Conservation (phyloP, 2,797 vertebrate species). For the Darevskia nairensis region DNA sequence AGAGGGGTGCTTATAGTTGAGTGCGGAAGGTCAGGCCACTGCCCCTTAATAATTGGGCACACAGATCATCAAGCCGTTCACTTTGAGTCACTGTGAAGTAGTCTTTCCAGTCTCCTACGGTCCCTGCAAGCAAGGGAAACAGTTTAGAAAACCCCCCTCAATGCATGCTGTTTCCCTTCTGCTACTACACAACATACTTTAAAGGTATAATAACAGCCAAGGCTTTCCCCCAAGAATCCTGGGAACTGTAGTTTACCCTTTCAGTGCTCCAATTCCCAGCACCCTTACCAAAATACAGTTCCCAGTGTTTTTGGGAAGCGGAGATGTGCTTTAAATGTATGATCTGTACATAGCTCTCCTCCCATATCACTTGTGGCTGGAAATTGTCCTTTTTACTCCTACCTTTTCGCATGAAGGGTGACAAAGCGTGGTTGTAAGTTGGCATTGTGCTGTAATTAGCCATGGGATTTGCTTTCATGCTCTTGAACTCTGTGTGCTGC, state of each 20-base stretch:
- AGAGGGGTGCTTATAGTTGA: slow-evolving; percentile 3
- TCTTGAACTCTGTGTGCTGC: slow-evolving; percentile 37
- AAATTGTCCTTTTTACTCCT: too few species aligned
- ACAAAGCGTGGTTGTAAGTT: not conserved
- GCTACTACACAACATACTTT: too few species aligned
- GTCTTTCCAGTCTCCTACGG: slow-evolving; percentile 51
- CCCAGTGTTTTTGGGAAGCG: too few species aligned
- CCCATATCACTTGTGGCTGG: too few species aligned
- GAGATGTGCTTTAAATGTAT: too few species aligned
- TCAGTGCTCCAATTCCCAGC: too few species aligned
- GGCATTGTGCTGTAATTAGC: slow-evolving; percentile 42
- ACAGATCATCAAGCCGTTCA: slow-evolving; percentile 42
- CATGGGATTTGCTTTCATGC: slow-evolving; percentile 54
- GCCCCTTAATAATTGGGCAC: slow-evolving; percentile 17
- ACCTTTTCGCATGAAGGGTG: slow-evolving; percentile 64
- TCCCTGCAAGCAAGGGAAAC: not conserved
- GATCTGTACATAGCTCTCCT: too few species aligned
- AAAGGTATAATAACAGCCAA: too few species aligned
- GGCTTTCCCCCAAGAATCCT: too few species aligned
- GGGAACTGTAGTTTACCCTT: too few species aligned
- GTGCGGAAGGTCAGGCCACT: slow-evolving; percentile 31
- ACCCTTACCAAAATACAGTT: too few species aligned
- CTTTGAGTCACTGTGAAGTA: slow-evolving; percentile 50
- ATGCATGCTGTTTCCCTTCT: too few species aligned
- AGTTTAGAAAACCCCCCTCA: not conserved